Conservation (phyloP, 1,140 invertebrate species). For the Drosophila parvula region DNA sequence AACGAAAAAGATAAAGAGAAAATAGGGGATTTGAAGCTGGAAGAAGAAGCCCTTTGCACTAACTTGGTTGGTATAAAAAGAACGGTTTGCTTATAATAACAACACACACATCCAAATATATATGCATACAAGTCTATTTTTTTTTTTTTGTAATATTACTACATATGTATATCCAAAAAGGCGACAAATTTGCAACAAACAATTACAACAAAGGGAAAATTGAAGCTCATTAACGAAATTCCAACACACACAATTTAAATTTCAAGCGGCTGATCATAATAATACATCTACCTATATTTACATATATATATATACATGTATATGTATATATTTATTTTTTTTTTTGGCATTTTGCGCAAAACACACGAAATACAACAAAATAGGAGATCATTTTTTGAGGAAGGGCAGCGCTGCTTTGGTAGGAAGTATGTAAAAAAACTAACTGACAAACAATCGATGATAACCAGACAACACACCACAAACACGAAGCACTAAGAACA, state of each 20-base stretch:
- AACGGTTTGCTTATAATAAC: slow-evolving; percentile 78
- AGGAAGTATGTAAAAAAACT: slow-evolving; percentile 69
- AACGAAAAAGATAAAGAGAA: slow-evolving; percentile 12
- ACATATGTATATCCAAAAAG: slow-evolving; percentile 7
- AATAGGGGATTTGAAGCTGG: slow-evolving; percentile 36
- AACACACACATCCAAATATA: slow-evolving; percentile 41
- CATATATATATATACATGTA: neutral
- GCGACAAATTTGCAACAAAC: slow-evolving; percentile 46
- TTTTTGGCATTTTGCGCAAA: slow-evolving; percentile 32
- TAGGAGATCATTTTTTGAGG: slow-evolving; percentile 12
- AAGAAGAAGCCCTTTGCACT: slow-evolving; percentile 48
- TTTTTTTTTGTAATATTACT: slow-evolving; percentile 5
- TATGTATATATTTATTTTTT: neutral
- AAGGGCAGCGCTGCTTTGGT: slow-evolving; percentile 76
- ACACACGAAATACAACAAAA: slow-evolving; percentile 22
- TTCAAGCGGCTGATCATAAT: slow-evolving; percentile 31
- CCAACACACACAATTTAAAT: slow-evolving; percentile 40
- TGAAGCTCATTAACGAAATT: slow-evolving; percentile 24
- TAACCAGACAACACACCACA: slow-evolving; percentile 24
- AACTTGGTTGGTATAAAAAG: slow-evolving; percentile 77
- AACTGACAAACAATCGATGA: slow-evolving; percentile 52
- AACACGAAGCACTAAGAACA: neutral
- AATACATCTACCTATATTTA: neutral
- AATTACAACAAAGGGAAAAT: slow-evolving; percentile 52
- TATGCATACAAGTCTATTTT: slow-evolving; percentile 11